Evolutionary conservation across 2,797 vertebrate species (phyloP).

Genomic region (Enteromius anoplus): DNA sequence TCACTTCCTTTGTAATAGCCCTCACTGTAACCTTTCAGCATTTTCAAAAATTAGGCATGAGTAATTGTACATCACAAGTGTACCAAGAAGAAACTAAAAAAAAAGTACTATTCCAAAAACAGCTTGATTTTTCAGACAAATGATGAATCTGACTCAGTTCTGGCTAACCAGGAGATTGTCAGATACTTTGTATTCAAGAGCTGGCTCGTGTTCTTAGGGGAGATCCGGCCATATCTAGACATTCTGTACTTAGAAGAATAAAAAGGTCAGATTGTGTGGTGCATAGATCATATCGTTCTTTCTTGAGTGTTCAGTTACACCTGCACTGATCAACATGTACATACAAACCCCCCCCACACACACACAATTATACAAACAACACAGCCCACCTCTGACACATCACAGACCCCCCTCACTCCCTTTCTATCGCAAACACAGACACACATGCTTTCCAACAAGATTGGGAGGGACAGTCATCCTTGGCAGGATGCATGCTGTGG

Average conservation of each 20-base stretch:
- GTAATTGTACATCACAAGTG: not conserved
- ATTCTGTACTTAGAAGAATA: constrained; percentile 38
- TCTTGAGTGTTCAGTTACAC: constrained; percentile 31
- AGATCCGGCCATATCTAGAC: constrained; percentile 33
- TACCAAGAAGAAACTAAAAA: not conserved
- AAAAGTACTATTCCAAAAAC: not conserved
- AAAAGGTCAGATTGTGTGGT: constrained; percentile 5
- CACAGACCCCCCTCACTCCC: not conserved
- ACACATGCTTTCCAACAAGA: constrained; percentile 6
- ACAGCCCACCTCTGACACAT: constrained; percentile 6
- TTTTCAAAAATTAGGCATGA: no score
- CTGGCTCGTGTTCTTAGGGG: constrained; percentile 17
- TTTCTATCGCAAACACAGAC: constrained; percentile 7
- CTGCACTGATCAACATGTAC: constrained; percentile 17
- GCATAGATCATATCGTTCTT: constrained; percentile 34
- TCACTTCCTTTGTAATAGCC: not conserved
- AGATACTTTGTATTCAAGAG: not conserved
- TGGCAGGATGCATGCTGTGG: constrained; percentile 1
- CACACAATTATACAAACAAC: not conserved
- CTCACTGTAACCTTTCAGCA: not conserved
- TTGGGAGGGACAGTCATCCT: constrained; percentile 4
- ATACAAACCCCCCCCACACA: not conserved
- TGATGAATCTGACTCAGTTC: constrained; percentile 1
- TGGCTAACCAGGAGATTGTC: not conserved
- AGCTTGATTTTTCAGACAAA: not conserved